phyloP scores from a whole-genome alignment of 2,797 vertebrate species.

The Crocidura indochinensis region DNA sequence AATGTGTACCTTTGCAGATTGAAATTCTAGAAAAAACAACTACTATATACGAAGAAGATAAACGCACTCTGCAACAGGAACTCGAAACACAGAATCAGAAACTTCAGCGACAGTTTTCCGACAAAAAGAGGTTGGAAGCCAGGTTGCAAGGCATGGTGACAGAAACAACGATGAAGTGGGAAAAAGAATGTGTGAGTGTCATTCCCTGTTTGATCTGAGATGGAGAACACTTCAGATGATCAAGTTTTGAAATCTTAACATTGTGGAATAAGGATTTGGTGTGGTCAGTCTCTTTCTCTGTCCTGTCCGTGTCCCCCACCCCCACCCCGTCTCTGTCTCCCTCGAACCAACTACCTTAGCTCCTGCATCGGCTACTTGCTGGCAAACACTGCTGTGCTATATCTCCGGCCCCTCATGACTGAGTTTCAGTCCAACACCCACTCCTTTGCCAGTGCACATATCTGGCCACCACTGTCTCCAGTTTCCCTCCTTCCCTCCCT shows the following conservation, averaged over 20 bases:
- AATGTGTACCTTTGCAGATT: slow-evolving; percentile 90
- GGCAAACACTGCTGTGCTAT: too few relatives aligned
- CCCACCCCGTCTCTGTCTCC: too few relatives aligned
- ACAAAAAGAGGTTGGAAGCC: slow-evolving; percentile 94
- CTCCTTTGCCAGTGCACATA: too few relatives aligned
- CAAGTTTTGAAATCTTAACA: neutral
- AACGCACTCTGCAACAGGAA: slow-evolving; percentile 94
- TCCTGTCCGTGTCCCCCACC: too few relatives aligned
- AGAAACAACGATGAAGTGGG: slow-evolving; percentile 95
- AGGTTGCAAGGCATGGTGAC: slow-evolving; percentile 95
- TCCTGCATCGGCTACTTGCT: too few relatives aligned
- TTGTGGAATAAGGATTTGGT: neutral
- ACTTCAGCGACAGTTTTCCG: slow-evolving; percentile 94
- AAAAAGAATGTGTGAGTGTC: slow-evolving; percentile 97
- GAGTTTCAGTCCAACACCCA: too few relatives aligned
- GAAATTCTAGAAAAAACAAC: slow-evolving; percentile 97
- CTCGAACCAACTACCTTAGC: too few relatives aligned
- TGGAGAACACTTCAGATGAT: rapidly evolving
- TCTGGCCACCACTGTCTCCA: too few relatives aligned
- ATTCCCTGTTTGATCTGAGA: rapidly evolving
- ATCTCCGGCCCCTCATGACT: too few relatives aligned
- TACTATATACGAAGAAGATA: slow-evolving; percentile 96
- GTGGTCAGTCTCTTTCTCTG: too few relatives aligned
- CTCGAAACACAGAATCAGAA: slow-evolving; percentile 94
- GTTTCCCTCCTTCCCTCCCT: too few relatives aligned